phyloP scores from a whole-genome alignment of 2,797 vertebrate species.

The Pangasius sanitwongsei region DNA sequence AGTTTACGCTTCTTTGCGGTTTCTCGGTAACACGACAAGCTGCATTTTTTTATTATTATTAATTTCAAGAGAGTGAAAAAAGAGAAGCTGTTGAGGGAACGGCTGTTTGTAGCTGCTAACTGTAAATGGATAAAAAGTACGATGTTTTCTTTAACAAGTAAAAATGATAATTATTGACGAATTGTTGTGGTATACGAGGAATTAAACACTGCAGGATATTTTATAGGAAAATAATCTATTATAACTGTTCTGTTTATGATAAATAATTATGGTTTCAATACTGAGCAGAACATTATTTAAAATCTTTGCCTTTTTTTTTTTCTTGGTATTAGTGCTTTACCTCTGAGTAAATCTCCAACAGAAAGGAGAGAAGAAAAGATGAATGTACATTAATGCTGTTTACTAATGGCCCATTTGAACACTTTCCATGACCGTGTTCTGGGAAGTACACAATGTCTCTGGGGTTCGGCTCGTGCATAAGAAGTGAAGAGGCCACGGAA shows the following conservation, averaged over 20 bases:
- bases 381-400: constrained; percentile 52
- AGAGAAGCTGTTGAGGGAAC: too few species aligned
- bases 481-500: constrained; percentile 19
- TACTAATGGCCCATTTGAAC: constrained; percentile 58
- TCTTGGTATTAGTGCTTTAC: not conserved
- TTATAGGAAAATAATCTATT: not conserved
- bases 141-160: not conserved
- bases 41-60: not conserved
- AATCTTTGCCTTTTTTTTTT: not conserved
- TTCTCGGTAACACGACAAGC: not conserved
- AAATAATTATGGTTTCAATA: not conserved
- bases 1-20: not conserved
- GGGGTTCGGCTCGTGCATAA: constrained; percentile 45
- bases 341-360: constrained; percentile 1
- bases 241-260: not conserved
- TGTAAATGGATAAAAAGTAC: not conserved
- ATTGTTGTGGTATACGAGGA: not conserved
- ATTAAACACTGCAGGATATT: not conserved
- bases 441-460: constrained; percentile 43
- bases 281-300: not conserved
- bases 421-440: constrained; percentile 55
- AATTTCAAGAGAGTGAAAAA: too few species aligned
- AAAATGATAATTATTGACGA: not conserved
- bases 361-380: constrained; percentile 32
- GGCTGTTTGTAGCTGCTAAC: not conserved